Conservation (phyloP, 1,140 invertebrate genomes). For the Camponotus floridanus region DNA sequence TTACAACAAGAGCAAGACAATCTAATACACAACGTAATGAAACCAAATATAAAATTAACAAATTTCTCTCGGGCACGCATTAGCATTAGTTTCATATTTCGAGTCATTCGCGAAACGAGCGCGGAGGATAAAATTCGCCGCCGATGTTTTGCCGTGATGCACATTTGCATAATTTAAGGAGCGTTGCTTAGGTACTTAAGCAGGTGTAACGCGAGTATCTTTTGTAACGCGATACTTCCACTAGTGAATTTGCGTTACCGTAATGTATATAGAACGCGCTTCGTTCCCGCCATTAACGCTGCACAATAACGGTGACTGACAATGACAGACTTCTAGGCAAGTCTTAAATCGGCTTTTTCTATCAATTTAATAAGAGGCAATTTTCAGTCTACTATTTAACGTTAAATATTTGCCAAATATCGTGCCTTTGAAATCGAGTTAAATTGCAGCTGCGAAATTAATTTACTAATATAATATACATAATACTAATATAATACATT, state of each 20-base stretch:
- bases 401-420: neutral
- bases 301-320: neutral
- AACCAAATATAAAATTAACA: conserved; percentile 37
- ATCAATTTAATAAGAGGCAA: neutral
- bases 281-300: conserved; percentile 27
- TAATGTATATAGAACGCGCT: conserved; percentile 5
- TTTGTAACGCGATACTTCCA: conserved; percentile 55
- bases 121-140: conserved; percentile 47
- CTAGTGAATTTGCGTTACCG: conserved; percentile 47
- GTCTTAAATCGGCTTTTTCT: neutral
- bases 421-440: neutral
- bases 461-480: neutral
- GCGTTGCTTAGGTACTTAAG: conserved; percentile 55
- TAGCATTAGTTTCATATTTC: conserved; percentile 50
- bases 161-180: conserved; percentile 62
- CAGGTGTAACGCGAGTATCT: conserved; percentile 60
- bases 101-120: conserved; percentile 17
- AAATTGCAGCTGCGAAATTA: neutral
- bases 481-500: no score
- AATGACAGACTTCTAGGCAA: neutral
- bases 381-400: neutral
- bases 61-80: conserved; percentile 20
- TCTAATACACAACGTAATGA: neutral
- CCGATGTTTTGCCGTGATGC: conserved; percentile 49
- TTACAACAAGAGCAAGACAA: neutral